Evolutionary conservation across 23 tunicate genomes (phyloP).

Genomic region (Aplidium turbinatum): DNA sequence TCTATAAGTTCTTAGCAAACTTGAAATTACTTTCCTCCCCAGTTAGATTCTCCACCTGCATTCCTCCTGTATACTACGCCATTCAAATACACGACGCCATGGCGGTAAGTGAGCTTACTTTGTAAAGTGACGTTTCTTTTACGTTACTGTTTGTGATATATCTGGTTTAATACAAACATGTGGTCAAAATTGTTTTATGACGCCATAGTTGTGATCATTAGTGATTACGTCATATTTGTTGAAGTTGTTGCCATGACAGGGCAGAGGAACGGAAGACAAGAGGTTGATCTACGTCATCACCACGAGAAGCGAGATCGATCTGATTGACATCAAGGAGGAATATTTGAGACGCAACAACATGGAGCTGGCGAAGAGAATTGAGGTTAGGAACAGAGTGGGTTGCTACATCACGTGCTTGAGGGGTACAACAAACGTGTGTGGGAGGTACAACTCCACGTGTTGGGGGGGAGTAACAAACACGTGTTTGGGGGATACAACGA

Average conservation of each 20-base stretch:
- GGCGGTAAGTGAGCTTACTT: conserved; percentile 29
- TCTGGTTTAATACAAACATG: background rate
- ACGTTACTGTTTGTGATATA: background rate
- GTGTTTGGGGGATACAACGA: no score
- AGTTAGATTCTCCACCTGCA: conserved; percentile 50
- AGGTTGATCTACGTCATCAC: conserved; percentile 76
- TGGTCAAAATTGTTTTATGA: background rate
- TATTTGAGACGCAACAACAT: conserved; percentile 27
- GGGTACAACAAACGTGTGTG: no score
- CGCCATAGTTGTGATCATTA: no score
- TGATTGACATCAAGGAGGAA: conserved; percentile 83
- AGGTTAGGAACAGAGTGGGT: no score
- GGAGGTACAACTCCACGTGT: no score
- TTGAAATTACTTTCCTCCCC: background rate
- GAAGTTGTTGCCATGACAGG: conserved; percentile 23
- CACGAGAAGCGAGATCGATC: conserved; percentile 63
- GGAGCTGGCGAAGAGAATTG: conserved; percentile 5
- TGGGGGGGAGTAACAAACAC: no score
- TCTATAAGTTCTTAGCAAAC: no score
- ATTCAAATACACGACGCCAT: conserved; percentile 48
- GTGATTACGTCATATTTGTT: background rate
- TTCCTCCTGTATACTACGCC: conserved; percentile 50
- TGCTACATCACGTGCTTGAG: no score
- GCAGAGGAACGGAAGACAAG: conserved; percentile 56
- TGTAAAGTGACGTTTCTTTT: background rate